These are phyloP conservation scores for Disparrhopalites patrizii DNA, from an alignment of 2,888 invertebrate genomes.

Conservation along the genomic window DNA sequence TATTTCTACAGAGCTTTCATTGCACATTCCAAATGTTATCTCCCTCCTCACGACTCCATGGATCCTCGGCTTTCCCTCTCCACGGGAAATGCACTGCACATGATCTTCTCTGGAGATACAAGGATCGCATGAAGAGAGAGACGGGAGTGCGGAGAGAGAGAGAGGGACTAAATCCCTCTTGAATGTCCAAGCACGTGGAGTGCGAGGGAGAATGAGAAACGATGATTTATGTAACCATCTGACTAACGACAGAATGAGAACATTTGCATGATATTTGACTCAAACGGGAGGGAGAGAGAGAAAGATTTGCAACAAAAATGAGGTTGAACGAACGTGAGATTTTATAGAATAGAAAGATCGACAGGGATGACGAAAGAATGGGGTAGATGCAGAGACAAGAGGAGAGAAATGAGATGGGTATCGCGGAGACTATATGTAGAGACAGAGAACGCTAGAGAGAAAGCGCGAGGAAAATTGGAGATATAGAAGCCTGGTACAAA, in stretches of 20 bases:
- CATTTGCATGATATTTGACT: constrained; percentile 15
- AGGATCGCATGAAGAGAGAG: background rate
- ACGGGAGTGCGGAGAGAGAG: background rate
- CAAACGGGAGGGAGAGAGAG: background rate
- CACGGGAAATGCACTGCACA: too few relatives aligned
- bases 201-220: too few relatives aligned
- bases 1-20: too few relatives aligned
- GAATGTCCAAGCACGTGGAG: too few relatives aligned
- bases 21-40: background rate
- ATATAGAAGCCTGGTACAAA: too few relatives aligned
- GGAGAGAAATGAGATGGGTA: too few relatives aligned
- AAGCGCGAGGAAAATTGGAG: background rate
- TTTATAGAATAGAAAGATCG: too few relatives aligned
- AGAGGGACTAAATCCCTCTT: background rate
- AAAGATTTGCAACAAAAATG: constrained; percentile 3
- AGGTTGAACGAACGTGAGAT: too few relatives aligned
- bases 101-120: too few relatives aligned
- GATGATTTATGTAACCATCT: constrained; percentile 18
- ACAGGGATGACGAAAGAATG: too few relatives aligned
- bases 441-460: background rate
- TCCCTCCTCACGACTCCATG: background rate
- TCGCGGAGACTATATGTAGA: background rate
- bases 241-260: constrained; percentile 16
- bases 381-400: too few relatives aligned
- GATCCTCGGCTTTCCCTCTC: background rate